A percentile compares a stretch with the other conserved stretches of the same genome.
These are phyloP conservation scores for Sternotherus odoratus DNA, from an alignment of 2,797 vertebrate genomes.

Conservation along the genomic window DNA sequence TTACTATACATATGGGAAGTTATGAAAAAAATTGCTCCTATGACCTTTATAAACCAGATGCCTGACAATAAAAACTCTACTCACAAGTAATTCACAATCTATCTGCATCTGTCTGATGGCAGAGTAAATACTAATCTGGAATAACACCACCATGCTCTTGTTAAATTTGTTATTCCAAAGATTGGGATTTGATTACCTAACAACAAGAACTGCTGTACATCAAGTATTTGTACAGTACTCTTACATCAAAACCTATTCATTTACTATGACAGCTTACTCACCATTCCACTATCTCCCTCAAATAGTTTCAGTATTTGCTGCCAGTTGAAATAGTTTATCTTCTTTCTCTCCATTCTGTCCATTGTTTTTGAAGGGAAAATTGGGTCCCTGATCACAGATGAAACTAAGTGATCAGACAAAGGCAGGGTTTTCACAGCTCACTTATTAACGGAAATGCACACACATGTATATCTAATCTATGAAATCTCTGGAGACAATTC, in stretches of 20 bases:
- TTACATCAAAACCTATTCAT: constrained; percentile 28
- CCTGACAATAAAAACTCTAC: constrained; percentile 17
- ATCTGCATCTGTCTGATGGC: constrained; percentile 11
- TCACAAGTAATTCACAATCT: constrained; percentile 28
- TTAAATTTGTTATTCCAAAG: background rate
- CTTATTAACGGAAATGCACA: background rate
- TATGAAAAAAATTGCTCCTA: constrained; percentile 31
- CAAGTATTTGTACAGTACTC: constrained; percentile 4
- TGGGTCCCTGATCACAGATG: background rate
- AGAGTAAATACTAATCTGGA: constrained; percentile 15
- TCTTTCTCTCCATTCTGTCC: background rate
- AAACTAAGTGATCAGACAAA: background rate
- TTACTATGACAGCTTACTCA: constrained; percentile 31
- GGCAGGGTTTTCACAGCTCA: background rate
- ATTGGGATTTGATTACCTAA: background rate
- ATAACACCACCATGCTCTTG: background rate
- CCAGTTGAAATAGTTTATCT: background rate
- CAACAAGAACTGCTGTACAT: constrained; percentile 16
- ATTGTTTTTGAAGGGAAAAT: background rate
- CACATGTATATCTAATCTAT: background rate
- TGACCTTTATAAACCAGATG: constrained; percentile 18
- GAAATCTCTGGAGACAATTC: background rate
- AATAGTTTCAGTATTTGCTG: background rate
- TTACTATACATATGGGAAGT: constrained; percentile 47
- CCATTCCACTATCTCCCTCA: background rate